A percentile compares a stretch with the other conserved stretches of the same genome.
These are phyloP conservation scores for Adelosebastes latens DNA, from an alignment of 2,797 vertebrate species.

Conservation along the genomic window DNA sequence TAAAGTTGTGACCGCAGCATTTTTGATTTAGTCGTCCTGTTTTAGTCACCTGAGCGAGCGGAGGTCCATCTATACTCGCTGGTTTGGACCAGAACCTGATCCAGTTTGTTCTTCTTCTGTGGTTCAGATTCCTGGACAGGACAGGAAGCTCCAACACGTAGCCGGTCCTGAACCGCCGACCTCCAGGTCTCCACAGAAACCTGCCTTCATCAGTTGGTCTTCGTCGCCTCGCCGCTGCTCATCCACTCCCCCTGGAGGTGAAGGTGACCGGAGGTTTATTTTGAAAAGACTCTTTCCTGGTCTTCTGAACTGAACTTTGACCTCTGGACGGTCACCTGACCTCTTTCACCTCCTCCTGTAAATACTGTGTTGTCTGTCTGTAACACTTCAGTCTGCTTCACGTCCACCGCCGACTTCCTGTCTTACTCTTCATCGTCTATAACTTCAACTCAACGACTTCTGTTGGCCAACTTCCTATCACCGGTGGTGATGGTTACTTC, in stretches of 20 bases:
- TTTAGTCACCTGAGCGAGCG: neutral
- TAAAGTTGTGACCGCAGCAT: neutral
- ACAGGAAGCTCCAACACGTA: slow-evolving; percentile 68
- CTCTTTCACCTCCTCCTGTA: slow-evolving; percentile 1
- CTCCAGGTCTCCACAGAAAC: slow-evolving; percentile 51
- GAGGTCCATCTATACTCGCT: no score
- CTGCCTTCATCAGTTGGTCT: slow-evolving; percentile 40
- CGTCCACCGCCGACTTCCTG: neutral
- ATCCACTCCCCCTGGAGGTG: neutral
- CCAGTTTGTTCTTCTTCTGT: slow-evolving; percentile 20
- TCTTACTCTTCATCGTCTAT: slow-evolving; percentile 12
- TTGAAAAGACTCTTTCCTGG: neutral
- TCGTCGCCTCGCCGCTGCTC: neutral
- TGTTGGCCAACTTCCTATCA: slow-evolving; percentile 8
- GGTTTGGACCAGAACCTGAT: slow-evolving; percentile 27
- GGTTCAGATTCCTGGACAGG: slow-evolving; percentile 70
- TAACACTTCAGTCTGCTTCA: neutral
- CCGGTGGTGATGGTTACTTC: neutral
- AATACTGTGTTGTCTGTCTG: neutral
- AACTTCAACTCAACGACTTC: slow-evolving; percentile 6
- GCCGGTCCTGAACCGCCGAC: neutral
- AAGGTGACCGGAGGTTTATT: slow-evolving; percentile 11
- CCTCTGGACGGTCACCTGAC: neutral
- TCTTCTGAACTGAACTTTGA: slow-evolving; percentile 26
- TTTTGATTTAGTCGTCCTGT: neutral